Evolutionary conservation across 2,797 vertebrate genomes (phyloP), one percentile per base, ranked within the genome.

Genomic region (Sylvia borin): DNA sequence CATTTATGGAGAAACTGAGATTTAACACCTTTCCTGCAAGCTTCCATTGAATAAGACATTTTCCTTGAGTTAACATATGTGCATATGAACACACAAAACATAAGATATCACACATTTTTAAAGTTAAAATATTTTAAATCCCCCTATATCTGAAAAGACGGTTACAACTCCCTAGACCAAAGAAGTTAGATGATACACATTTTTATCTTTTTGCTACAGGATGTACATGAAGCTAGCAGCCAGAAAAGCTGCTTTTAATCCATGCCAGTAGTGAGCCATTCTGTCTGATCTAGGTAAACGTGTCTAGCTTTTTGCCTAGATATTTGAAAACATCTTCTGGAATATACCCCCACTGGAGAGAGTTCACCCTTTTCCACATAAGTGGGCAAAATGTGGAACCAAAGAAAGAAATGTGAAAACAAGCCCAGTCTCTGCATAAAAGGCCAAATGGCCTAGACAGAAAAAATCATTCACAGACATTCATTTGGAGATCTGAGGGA

Each of bases 1-100:
- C 95, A 97, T 96, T 96, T 93, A 88, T 93, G 88, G 94, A 95
- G 92, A 96, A 96, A 96, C 85, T 96, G 97, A 95, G 94, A 96
- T 92, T 97, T 97, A 95, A 94, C 95, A 96, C 92, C 94, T 97
- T 95, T 96, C 55, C 75, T 91, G 64, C 75, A 95, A 85, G 71
- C 91, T 70, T 90, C 58, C 76, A 93, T 82, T 89, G 88, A 95
- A 64, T 77, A 82, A 92, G 89, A 83, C 34, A 57, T 92, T 95
- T 92, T 89, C 55, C 80, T 74, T 81, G 53, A 71, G 64, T 94
- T 96, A 91, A 88, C 71, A 26, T 85, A 68, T 85, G 77, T 87
- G 29, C 45, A 72, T 76, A 54, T 61, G 67, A 70, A 57, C 65
- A 85, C 61, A 67, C 11, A 43, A 80, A 95, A 74, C 67, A 57